phyloP scores from a whole-genome alignment of 2,797 vertebrate genomes.

The Enoplosus armatus region DNA sequence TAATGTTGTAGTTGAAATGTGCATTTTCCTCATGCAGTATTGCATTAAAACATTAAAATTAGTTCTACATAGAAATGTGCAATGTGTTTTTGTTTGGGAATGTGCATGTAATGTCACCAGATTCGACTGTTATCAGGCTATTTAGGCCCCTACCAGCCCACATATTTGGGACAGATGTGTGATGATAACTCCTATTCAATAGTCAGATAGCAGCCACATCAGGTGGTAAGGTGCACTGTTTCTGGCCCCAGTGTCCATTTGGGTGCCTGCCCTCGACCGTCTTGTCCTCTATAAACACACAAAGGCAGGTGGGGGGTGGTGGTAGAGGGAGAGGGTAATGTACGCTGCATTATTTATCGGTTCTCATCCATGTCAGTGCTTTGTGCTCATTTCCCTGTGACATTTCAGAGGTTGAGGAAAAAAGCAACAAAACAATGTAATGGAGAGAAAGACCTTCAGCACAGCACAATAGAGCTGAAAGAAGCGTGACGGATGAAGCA shows the following conservation, averaged over 20 bases:
- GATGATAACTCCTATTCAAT: too few species aligned
- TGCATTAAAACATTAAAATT: constrained; percentile 23
- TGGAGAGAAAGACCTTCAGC: constrained; percentile 78
- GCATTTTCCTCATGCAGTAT: neutral
- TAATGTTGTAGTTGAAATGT: too few species aligned
- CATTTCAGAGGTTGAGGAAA: constrained; percentile 78
- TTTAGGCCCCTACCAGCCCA: too few species aligned
- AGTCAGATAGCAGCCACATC: too few species aligned
- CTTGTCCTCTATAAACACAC: constrained; percentile 48
- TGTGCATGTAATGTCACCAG: constrained; percentile 15
- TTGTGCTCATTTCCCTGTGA: constrained; percentile 78
- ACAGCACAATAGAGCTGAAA: constrained; percentile 61
- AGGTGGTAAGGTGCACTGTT: too few species aligned
- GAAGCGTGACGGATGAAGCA: constrained; percentile 73
- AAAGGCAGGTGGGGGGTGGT: constrained; percentile 26
- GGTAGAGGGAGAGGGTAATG: constrained; percentile 56
- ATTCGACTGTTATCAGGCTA: too few species aligned
- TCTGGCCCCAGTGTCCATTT: constrained; percentile 24
- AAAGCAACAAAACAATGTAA: constrained; percentile 76
- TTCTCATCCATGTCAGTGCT: constrained; percentile 77
- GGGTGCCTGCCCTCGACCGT: constrained; percentile 34
- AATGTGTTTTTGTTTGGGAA: constrained; percentile 24
- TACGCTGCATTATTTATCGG: constrained; percentile 80
- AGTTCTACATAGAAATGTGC: constrained; percentile 11
- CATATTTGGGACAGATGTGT: too few species aligned